These are phyloP conservation scores for Castor canadensis DNA, from an alignment of 2,113 vertebrate genomes.

Conservation along the genomic window DNA sequence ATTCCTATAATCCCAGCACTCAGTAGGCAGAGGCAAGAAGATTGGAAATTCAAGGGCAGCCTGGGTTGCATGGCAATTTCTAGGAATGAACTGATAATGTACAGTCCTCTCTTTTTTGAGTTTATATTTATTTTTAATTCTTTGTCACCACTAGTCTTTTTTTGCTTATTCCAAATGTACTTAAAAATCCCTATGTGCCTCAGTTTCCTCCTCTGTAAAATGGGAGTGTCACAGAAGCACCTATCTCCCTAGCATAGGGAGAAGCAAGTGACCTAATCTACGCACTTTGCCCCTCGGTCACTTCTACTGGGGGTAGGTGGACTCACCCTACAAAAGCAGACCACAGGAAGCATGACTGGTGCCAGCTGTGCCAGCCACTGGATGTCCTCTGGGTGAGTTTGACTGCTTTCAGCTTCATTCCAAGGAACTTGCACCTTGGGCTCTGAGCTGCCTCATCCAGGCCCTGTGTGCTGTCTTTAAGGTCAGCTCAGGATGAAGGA, in stretches of 20 bases:
- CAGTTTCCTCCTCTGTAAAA: background rate
- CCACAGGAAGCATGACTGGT: too few species aligned
- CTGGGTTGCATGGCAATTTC: too few species aligned
- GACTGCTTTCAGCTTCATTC: background rate
- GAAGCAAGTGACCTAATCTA: background rate
- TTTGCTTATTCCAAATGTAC: background rate
- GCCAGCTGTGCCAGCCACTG: background rate
- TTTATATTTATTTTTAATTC: background rate
- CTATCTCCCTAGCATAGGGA: background rate
- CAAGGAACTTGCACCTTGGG: background rate
- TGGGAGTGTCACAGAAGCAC: background rate
- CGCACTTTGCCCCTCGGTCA: too few species aligned
- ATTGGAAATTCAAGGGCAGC: too few species aligned
- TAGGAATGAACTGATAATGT: too few species aligned
- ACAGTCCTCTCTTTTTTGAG: background rate
- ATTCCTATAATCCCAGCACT: too few species aligned
- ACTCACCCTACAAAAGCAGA: background rate
- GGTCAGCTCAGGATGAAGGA: background rate
- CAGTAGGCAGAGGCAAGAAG: too few species aligned
- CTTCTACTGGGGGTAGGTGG: too few species aligned
- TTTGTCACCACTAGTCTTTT: background rate
- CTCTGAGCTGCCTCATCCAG: background rate
- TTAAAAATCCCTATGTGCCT: background rate
- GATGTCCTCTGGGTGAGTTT: background rate
- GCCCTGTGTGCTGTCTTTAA: background rate